These are phyloP conservation scores for Pygocentrus nattereri DNA, from an alignment of 2,797 vertebrate genomes.

Conservation along the genomic window DNA sequence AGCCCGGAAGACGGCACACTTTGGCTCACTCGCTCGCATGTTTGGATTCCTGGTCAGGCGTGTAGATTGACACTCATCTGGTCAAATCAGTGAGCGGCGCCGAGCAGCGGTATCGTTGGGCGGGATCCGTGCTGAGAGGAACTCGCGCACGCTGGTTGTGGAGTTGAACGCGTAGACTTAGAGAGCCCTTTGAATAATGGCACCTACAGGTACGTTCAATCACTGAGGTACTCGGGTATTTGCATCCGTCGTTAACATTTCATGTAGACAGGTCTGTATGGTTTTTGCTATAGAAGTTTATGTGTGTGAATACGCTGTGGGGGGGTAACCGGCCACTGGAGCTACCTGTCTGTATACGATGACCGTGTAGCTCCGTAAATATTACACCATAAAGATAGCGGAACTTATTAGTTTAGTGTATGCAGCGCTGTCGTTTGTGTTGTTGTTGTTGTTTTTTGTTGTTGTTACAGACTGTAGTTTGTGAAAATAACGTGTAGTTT, in stretches of 20 bases:
- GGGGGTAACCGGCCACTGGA: too few species aligned
- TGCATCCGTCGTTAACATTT: not conserved
- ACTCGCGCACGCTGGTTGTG: not conserved
- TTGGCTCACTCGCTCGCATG: too few species aligned
- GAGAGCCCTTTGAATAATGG: slow-evolving; percentile 20
- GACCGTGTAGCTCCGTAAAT: too few species aligned
- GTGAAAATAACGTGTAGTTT: too few species aligned
- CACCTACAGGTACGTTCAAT: slow-evolving; percentile 37
- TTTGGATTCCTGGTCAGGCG: too few species aligned
- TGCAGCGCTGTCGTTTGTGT: too few species aligned
- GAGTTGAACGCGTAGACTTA: not conserved
- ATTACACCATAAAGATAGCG: too few species aligned
- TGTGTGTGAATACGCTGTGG: not conserved
- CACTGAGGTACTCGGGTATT: not conserved
- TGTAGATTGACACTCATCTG: not conserved
- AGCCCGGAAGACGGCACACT: too few species aligned
- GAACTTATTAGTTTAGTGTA: too few species aligned
- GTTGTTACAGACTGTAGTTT: too few species aligned
- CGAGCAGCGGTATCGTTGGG: not conserved
- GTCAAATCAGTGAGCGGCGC: not conserved
- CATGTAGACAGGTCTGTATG: not conserved
- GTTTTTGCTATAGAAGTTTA: not conserved
- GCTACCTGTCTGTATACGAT: too few species aligned
- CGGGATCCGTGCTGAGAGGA: not conserved
- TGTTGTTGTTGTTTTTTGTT: too few species aligned